A percentile compares a stretch with the other conserved stretches of the same genome.
These are phyloP conservation scores for Rhopilema esculentum DNA, from an alignment of 30 jellyfish, hydroid and myxozoan species.

Conservation along the genomic window DNA sequence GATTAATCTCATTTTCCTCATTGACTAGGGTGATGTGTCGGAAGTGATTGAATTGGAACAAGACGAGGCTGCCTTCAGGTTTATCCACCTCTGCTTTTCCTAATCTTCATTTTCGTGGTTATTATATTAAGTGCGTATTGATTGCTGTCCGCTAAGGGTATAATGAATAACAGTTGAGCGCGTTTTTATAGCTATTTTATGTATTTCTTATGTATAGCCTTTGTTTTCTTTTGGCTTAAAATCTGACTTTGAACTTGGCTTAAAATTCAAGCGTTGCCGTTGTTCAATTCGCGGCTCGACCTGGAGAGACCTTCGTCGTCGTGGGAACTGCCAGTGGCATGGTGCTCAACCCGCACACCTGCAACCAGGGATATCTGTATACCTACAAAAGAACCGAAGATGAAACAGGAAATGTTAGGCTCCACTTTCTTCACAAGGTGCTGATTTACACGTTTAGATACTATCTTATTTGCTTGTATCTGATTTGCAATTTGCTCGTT, in stretches of 20 bases:
- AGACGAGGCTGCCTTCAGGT: slow-evolving; percentile 98
- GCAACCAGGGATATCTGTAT: slow-evolving; percentile 84
- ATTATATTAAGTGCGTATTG: no score
- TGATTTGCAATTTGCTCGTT: no score
- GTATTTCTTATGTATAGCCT: no score
- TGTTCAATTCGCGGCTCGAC: slow-evolving; percentile 84
- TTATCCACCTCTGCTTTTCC: no score
- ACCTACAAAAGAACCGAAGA: slow-evolving; percentile 75
- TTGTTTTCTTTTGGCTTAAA: no score
- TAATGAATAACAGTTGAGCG: no score
- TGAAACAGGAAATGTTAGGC: slow-evolving; percentile 69
- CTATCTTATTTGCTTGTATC: neutral
- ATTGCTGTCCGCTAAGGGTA: no score
- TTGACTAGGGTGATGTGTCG: slow-evolving; percentile 65
- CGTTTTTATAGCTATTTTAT: no score
- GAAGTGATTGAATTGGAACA: slow-evolving; percentile 88
- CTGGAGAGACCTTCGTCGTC: slow-evolving; percentile 88
- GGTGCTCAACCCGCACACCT: slow-evolving; percentile 86
- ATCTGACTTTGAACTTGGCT: no score
- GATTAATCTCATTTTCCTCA: neutral
- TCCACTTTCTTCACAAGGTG: slow-evolving; percentile 89
- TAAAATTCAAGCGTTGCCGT: slow-evolving; percentile 95
- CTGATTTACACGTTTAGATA: neutral
- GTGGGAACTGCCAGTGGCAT: slow-evolving; percentile 90
- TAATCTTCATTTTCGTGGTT: no score